Evolutionary conservation across 2,797 vertebrate species (phyloP).

Genomic region (Arremon aurantiirostris): DNA sequence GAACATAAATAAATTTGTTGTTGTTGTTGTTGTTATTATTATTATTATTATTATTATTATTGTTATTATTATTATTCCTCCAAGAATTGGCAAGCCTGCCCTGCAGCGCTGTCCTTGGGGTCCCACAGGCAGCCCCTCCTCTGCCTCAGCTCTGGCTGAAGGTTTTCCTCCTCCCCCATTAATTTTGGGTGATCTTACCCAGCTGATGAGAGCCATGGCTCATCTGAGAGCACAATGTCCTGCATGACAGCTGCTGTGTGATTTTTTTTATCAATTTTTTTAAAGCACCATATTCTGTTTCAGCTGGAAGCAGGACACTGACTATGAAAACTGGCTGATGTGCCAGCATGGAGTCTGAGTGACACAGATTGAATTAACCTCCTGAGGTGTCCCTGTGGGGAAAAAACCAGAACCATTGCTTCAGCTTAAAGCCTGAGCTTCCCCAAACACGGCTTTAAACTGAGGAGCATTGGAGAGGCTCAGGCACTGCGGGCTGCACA

Average conservation of each 20-base stretch:
- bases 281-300: not conserved
- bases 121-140: not conserved
- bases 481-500: not conserved
- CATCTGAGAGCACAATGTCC: not conserved
- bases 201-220: not conserved
- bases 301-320: conserved; percentile 4
- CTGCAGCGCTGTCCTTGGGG: not conserved
- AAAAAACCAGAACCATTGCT: not conserved
- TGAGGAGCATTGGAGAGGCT: not conserved
- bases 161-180: not conserved
- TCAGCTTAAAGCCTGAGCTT: not conserved
- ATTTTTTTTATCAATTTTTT: not conserved
- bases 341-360: not conserved
- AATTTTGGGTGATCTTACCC: not conserved
- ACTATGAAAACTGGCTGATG: not conserved
- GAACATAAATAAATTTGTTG: no score
- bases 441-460: not conserved
- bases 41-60: not conserved
- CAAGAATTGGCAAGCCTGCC: not conserved
- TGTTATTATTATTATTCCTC: not conserved
- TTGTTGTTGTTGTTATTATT: not conserved
- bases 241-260: not conserved
- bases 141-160: not conserved
- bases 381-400: not conserved
- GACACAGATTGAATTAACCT: not conserved